Evolutionary conservation across 2,113 vertebrate species (phyloP).

Genomic region (Dasypus novemcinctus): DNA sequence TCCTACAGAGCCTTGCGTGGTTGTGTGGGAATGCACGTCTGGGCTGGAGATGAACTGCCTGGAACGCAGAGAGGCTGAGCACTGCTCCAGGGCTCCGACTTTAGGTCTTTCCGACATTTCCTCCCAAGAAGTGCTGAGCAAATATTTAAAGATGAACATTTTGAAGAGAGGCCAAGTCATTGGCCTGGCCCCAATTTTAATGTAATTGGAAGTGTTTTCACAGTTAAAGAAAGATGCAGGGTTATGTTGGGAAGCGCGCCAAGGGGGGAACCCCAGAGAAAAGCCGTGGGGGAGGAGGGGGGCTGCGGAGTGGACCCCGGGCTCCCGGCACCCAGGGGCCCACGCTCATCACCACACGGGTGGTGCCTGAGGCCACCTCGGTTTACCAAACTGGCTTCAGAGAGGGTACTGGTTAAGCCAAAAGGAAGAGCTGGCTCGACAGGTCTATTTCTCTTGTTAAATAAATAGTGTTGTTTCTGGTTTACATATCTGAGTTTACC

Average conservation of each 20-base stretch:
- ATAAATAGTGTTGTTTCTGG: neutral
- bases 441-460: neutral
- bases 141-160: neutral
- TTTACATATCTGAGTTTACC: neutral
- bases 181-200: neutral
- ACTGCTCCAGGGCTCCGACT: neutral
- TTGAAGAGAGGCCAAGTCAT: neutral
- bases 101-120: neutral
- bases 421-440: neutral
- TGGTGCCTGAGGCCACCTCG: neutral
- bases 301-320: accelerated
- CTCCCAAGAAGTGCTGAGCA: neutral
- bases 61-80: neutral
- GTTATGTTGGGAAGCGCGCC: neutral
- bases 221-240: neutral
- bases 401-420: accelerated
- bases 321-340: neutral
- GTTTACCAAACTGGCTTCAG: neutral
- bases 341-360: accelerated
- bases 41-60: neutral
- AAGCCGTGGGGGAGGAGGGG: neutral
- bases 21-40: neutral
- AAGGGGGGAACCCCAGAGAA: neutral
- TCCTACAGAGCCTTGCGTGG: neutral
- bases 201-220: neutral